phyloP scores from a whole-genome alignment of 2,113 vertebrate species.

The Lophochroa leadbeateri region DNA sequence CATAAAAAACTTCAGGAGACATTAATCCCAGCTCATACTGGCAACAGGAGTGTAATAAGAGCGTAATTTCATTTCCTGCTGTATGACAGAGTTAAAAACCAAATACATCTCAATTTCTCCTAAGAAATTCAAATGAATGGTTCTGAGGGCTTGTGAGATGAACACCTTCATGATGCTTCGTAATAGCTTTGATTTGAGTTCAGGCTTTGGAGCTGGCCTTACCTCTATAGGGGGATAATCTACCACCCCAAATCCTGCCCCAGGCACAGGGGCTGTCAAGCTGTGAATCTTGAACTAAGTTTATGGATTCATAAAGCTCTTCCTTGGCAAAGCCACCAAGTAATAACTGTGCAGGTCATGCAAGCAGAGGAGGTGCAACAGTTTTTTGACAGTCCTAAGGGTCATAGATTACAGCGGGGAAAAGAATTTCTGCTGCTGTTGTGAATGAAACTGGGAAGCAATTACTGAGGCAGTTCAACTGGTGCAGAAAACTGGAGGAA shows the following conservation, averaged over 20 bases:
- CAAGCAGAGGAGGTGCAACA: background rate
- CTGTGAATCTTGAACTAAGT: background rate
- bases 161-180: background rate
- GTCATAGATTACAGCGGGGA: background rate
- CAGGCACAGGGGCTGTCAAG: background rate
- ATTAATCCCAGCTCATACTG: background rate
- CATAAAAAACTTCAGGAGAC: background rate
- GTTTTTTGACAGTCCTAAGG: background rate
- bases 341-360: background rate
- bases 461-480: background rate
- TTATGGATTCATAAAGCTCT: background rate
- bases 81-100: background rate
- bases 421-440: background rate
- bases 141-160: background rate
- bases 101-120: background rate
- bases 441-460: background rate
- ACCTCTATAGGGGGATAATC: rapidly evolving
- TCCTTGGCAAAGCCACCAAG: background rate
- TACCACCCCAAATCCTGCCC: background rate
- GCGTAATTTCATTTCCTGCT: slow-evolving; percentile 35
- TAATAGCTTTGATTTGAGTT: background rate
- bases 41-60: background rate
- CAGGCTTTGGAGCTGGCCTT: background rate
- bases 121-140: background rate
- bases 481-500: background rate